Evolutionary conservation across 2,797 vertebrate genomes (phyloP).

Genomic region (Danio kyathit): DNA sequence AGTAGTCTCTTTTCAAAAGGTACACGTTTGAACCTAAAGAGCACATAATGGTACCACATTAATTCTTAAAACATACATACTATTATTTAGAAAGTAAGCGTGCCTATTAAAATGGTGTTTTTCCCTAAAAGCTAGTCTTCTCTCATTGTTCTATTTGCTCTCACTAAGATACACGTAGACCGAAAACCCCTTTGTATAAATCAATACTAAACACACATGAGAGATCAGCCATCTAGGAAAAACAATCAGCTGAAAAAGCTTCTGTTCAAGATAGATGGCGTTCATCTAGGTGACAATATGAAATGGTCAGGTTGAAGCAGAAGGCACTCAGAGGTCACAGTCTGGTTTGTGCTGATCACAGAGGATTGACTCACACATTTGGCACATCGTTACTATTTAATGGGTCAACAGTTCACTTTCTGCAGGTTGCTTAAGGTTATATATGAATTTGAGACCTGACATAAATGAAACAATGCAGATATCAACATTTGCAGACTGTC

Average conservation of each 20-base stretch:
- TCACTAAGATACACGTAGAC: conserved; percentile 22
- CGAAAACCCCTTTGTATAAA: conserved; percentile 54
- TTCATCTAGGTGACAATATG: conserved; percentile 45
- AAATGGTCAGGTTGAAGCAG: background rate
- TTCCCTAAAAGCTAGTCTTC: background rate
- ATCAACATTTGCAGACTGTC: background rate
- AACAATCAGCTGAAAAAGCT: conserved; percentile 57
- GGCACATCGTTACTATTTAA: background rate
- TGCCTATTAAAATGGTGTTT: no score
- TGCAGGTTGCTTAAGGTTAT: background rate
- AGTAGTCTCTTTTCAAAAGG: no score
- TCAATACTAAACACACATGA: conserved; percentile 62
- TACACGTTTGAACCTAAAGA: no score
- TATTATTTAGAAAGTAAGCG: no score
- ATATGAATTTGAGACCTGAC: background rate
- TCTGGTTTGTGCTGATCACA: background rate
- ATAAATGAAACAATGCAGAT: background rate
- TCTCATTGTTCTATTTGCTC: conserved; percentile 55
- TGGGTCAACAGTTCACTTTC: background rate
- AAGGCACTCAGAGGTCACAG: background rate
- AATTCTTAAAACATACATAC: no score
- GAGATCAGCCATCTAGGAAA: conserved; percentile 61
- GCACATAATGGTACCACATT: no score
- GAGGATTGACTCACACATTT: background rate
- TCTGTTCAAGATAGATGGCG: conserved; percentile 43